These are phyloP conservation scores for Saccopteryx leptura DNA, from an alignment of 2,113 vertebrate species.

Conservation along the genomic window DNA sequence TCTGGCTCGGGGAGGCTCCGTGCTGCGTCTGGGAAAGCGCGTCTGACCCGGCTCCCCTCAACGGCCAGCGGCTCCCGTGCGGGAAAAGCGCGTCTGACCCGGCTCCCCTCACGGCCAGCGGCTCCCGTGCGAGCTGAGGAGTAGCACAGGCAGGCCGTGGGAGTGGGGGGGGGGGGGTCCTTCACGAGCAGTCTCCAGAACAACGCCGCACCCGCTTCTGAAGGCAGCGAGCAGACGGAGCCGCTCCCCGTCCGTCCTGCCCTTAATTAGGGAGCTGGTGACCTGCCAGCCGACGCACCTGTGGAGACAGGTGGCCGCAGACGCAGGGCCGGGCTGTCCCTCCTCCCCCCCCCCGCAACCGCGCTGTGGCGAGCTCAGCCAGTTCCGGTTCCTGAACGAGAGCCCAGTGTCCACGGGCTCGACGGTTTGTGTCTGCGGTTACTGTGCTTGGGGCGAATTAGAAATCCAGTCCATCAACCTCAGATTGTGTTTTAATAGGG, in stretches of 20 bases:
- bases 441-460: background rate
- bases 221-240: constrained; percentile 75
- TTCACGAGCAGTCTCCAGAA: constrained; percentile 73
- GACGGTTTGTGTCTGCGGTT: no score
- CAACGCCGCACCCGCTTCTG: constrained; percentile 47
- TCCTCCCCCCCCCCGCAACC: background rate
- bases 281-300: background rate
- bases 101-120: no score
- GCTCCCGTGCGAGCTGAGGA: no score
- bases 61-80: no score
- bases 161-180: constrained; percentile 79
- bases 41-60: no score
- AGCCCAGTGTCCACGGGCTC: fast-evolving
- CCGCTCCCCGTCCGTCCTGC: constrained; percentile 28
- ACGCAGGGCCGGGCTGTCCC: fast-evolving
- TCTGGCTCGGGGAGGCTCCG: no score
- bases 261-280: background rate
- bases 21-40: no score
- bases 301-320: fast-evolving
- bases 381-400: background rate
- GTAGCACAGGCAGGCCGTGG: constrained; percentile 81
- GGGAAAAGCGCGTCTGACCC: no score
- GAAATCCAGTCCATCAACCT: background rate
- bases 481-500: background rate
- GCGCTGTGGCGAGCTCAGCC: fast-evolving